These are phyloP conservation scores for Chalcis sispes DNA, from an alignment of 2,888 invertebrate genomes.

Conservation along the genomic window DNA sequence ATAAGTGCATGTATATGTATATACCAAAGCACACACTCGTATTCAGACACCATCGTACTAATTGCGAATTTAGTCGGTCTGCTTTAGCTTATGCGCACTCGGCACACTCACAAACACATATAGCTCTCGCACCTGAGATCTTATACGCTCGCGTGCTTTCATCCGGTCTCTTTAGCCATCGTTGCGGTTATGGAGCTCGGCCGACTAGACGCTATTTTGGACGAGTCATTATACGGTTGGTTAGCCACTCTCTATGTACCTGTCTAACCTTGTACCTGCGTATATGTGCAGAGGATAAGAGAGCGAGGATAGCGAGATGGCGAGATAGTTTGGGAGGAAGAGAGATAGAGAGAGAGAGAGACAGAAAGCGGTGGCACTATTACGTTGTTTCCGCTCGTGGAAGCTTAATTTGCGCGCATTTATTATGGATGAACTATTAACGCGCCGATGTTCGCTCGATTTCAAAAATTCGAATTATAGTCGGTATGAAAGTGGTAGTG, in stretches of 20 bases:
- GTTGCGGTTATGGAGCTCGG: background rate
- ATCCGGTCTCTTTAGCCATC: background rate
- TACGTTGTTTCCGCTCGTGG: slow-evolving; percentile 9
- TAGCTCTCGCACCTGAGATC: background rate
- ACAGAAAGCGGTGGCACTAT: too few relatives aligned
- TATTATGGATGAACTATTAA: background rate
- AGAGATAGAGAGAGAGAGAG: slow-evolving; percentile 2
- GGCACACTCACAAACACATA: too few relatives aligned
- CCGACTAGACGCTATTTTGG: background rate
- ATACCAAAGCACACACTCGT: too few relatives aligned
- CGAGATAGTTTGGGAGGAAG: too few relatives aligned
- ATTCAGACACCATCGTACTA: background rate
- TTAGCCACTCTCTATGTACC: background rate
- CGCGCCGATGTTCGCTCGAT: background rate
- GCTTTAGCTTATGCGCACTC: background rate
- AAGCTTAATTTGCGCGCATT: background rate
- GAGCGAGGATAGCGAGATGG: too few relatives aligned
- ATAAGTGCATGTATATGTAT: too few relatives aligned
- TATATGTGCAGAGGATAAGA: background rate
- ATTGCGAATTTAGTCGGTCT: slow-evolving; percentile 25
- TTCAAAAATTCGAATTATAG: slow-evolving; percentile 1
- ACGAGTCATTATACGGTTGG: background rate
- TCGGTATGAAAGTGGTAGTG: too few relatives aligned
- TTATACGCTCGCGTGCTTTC: slow-evolving; percentile 6
- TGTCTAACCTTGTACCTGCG: slow-evolving; percentile 1